A percentile compares a stretch with the other conserved stretches of the same genome.
phyloP scores from a whole-genome alignment of 2,113 vertebrate genomes.

The Corydoras sp. region DNA sequence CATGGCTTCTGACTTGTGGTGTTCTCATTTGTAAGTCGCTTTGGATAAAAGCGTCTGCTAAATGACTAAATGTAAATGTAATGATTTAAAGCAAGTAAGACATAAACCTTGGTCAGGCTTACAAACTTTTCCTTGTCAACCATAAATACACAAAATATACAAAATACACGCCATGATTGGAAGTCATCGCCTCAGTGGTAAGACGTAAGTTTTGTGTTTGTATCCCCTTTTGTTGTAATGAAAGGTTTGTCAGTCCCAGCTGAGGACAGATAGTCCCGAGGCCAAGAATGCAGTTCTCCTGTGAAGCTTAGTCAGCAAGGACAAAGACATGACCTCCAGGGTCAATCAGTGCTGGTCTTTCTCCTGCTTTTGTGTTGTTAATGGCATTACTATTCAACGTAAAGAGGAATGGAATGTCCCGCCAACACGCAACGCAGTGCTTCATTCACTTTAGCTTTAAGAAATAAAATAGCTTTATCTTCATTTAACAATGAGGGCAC shows the following conservation, averaged over 20 bases:
- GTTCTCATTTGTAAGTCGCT: too few species aligned
- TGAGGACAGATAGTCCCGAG: slow-evolving; percentile 23
- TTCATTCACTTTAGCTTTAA: neutral
- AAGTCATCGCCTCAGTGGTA: neutral
- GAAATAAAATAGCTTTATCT: neutral
- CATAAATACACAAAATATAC: too few species aligned
- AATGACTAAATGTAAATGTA: too few species aligned
- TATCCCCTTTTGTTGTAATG: neutral
- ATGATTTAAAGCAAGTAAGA: too few species aligned
- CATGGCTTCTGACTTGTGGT: too few species aligned
- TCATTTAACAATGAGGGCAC: too few species aligned
- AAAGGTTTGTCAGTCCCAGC: slow-evolving; percentile 20
- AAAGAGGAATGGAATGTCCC: neutral
- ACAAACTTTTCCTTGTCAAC: too few species aligned
- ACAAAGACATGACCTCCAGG: slow-evolving; percentile 38
- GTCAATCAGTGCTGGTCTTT: slow-evolving; percentile 27
- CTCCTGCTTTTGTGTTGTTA: slow-evolving; percentile 22
- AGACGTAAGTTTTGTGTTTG: neutral
- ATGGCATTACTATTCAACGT: slow-evolving; percentile 8
- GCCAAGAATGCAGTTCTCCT: slow-evolving; percentile 15
- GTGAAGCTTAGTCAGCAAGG: slow-evolving; percentile 26
- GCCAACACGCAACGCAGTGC: neutral
- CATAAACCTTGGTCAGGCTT: too few species aligned
- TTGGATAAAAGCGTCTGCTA: too few species aligned
- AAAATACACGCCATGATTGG: too few species aligned